phyloP scores from a whole-genome alignment of 1,140 invertebrate genomes.

The Drosophila nikananu region DNA sequence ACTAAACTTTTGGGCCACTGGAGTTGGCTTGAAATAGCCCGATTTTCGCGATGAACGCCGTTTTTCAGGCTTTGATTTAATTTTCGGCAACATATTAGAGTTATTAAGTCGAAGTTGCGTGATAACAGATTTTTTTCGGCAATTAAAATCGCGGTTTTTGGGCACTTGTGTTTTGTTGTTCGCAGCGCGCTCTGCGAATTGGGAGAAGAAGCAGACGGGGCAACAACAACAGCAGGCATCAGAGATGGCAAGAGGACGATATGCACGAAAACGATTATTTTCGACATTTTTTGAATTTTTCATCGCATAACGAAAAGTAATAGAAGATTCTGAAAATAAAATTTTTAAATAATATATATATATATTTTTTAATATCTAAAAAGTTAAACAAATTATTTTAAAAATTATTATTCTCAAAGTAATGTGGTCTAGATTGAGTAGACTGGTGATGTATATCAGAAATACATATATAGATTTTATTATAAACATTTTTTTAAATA shows the following conservation, averaged over 20 bases:
- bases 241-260: conserved; percentile 24
- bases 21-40: conserved; percentile 63
- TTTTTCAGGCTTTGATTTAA: conserved; percentile 5
- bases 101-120: conserved; percentile 2
- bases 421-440: not conserved
- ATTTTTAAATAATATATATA: not conserved
- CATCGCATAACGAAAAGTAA: not conserved
- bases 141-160: conserved; percentile 33
- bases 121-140: conserved; percentile 31
- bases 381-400: no score
- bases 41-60: conserved; percentile 30
- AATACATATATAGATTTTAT: not conserved
- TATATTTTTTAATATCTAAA: not conserved
- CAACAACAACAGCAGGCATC: conserved; percentile 32
- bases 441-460: not conserved
- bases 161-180: conserved; percentile 40
- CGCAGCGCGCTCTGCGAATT: conserved; percentile 44
- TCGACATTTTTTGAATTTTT: not conserved
- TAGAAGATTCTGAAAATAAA: not conserved
- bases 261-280: conserved; percentile 2
- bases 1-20: conserved; percentile 66
- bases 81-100: conserved; percentile 20
- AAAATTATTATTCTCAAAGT: not conserved
- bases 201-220: conserved; percentile 29
- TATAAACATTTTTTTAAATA: not conserved